These are phyloP conservation scores for Cryptomyrus ogoouensis DNA, from an alignment of 2,113 vertebrate species.

Conservation along the genomic window DNA sequence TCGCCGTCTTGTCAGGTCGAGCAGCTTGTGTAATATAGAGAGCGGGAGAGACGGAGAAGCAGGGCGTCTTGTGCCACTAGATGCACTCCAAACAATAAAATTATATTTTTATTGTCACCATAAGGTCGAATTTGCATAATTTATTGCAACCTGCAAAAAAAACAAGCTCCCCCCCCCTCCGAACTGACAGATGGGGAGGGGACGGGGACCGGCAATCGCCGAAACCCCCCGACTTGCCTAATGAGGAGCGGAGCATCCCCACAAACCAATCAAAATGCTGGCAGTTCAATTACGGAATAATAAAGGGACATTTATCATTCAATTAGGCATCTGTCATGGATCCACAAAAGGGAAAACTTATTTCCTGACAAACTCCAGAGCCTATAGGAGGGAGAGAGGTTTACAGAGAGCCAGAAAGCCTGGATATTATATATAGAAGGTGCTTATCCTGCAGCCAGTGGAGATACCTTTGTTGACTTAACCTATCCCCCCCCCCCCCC, in stretches of 20 bases:
- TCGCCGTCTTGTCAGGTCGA: constrained; percentile 81
- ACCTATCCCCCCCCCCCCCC: neutral
- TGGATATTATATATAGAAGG: constrained; percentile 9
- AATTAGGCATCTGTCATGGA: constrained; percentile 98
- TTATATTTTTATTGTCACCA: constrained; percentile 63
- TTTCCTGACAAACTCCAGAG: constrained; percentile 59
- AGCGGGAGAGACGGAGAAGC: neutral
- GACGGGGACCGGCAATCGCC: constrained; percentile 70
- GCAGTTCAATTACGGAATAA: constrained; percentile 92
- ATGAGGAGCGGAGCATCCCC: constrained; percentile 62
- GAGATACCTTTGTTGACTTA: neutral
- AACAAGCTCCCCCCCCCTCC: neutral
- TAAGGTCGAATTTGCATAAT: constrained; percentile 77
- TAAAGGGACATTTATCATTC: constrained; percentile 99
- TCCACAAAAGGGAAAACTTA: constrained; percentile 80
- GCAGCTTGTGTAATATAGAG: constrained; percentile 46
- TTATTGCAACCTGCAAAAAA: constrained; percentile 68
- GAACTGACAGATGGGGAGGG: constrained; percentile 88
- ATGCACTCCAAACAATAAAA: constrained; percentile 57
- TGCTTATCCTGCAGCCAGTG: neutral
- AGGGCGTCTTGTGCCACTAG: neutral
- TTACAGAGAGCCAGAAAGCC: neutral
- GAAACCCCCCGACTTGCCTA: constrained; percentile 63
- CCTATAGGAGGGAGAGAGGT: constrained; percentile 46
- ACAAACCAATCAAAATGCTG: constrained; percentile 78